These are phyloP conservation scores for Himalopsyche japonica DNA, from an alignment of 2,888 invertebrate species.

Conservation along the genomic window DNA sequence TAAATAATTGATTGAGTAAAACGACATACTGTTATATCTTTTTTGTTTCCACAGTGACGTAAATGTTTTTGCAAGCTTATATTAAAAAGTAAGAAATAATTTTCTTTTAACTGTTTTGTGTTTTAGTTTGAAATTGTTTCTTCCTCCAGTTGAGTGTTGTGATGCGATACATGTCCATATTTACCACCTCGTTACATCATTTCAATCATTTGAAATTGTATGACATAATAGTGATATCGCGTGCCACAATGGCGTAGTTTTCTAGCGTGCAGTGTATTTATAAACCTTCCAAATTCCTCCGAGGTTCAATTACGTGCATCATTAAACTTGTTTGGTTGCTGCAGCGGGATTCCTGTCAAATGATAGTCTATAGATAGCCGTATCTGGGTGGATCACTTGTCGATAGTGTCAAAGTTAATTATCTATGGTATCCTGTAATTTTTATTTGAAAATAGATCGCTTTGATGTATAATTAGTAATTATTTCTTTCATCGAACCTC, in stretches of 20 bases:
- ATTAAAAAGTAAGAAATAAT: neutral
- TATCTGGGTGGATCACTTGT: neutral
- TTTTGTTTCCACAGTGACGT: no score
- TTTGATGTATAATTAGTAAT: no score
- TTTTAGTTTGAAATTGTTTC: neutral
- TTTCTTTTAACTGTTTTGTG: neutral
- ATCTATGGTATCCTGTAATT: neutral
- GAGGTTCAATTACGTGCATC: neutral
- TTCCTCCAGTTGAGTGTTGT: neutral
- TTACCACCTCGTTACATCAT: neutral
- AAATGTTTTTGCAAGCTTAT: no score
- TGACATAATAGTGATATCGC: neutral
- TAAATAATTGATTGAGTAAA: no score
- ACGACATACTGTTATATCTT: no score
- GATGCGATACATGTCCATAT: neutral
- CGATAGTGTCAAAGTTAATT: neutral
- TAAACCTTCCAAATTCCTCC: neutral
- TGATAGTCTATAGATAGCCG: neutral
- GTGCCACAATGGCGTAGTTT: neutral
- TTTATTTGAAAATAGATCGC: no score
- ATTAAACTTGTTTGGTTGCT: neutral
- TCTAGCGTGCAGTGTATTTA: neutral
- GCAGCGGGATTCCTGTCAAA: neutral
- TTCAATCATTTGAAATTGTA: neutral
- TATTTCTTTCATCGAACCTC: no score